Conservation (phyloP, 2,888 invertebrate species). For the Thyatira batis region DNA sequence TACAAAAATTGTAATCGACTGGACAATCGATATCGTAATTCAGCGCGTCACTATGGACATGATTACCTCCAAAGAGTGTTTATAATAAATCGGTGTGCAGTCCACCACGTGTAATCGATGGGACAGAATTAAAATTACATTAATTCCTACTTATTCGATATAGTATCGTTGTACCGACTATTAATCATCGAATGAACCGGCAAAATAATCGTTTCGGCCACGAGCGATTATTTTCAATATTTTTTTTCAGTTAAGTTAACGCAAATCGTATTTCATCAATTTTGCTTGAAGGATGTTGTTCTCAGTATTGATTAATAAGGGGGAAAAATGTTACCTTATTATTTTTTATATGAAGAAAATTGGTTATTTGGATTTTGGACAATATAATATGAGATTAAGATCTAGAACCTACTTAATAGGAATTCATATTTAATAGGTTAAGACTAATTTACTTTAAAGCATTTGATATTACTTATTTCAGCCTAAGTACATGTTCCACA, state of each 20-base stretch:
- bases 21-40: background rate
- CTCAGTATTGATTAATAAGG: background rate
- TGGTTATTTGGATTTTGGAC: too few species aligned
- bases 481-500: too few species aligned
- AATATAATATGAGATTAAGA: too few species aligned
- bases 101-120: conserved; percentile 40
- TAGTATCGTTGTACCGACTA: conserved; percentile 21
- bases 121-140: conserved; percentile 56
- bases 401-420: too few species aligned
- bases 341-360: too few species aligned
- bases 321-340: background rate
- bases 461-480: too few species aligned
- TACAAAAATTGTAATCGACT: too few species aligned
- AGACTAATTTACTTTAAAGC: too few species aligned
- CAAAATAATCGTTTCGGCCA: conserved; percentile 17
- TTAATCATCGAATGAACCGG: conserved; percentile 34
- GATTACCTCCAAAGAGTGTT: conserved; percentile 43
- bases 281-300: background rate
- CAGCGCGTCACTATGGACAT: conserved; percentile 35
- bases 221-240: conserved; percentile 10
- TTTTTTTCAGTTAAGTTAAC: background rate
- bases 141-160: conserved; percentile 38
- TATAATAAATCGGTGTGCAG: conserved; percentile 45
- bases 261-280: background rate
- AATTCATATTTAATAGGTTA: too few species aligned